Percentiles rank a stretch among this genome's conserved stretches.
Conservation (phyloP, 2,113 vertebrate species). For the Xiphias gladius region DNA sequence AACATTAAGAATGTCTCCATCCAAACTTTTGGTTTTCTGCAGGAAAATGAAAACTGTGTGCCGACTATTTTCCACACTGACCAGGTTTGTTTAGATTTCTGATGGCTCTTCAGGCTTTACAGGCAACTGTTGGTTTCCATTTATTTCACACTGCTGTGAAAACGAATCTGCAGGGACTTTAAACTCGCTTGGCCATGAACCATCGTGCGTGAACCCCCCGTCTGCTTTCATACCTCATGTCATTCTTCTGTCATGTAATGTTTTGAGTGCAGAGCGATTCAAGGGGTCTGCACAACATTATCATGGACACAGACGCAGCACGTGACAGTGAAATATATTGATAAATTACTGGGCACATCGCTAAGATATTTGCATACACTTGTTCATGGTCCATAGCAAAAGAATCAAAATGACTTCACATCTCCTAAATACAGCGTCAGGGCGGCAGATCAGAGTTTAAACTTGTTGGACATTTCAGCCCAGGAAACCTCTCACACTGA, state of each 20-base stretch:
- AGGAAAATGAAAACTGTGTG: no score
- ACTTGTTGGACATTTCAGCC: no score
- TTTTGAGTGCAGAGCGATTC: neutral
- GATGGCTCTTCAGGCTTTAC: neutral
- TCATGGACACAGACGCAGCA: neutral
- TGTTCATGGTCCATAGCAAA: no score
- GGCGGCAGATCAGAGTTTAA: no score
- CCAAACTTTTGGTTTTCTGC: neutral
- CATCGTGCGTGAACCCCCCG: neutral
- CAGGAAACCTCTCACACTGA: no score
- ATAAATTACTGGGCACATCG: neutral
- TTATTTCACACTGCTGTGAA: neutral
- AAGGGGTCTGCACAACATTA: neutral
- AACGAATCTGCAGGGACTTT: neutral
- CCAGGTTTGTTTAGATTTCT: neutral
- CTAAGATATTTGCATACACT: neutral
- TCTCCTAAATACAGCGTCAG: no score
- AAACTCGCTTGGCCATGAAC: neutral
- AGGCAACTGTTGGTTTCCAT: neutral
- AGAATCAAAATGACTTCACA: no score
- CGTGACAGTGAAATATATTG: neutral
- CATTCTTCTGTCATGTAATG: neutral
- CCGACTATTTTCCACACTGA: no score
- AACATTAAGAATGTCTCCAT: neutral
- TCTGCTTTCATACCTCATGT: slow-evolving; percentile 1